Base-by-base conservation (phyloP, 2,113 vertebrate genomes). In the Pomatorhinus ruficollis region DNA sequence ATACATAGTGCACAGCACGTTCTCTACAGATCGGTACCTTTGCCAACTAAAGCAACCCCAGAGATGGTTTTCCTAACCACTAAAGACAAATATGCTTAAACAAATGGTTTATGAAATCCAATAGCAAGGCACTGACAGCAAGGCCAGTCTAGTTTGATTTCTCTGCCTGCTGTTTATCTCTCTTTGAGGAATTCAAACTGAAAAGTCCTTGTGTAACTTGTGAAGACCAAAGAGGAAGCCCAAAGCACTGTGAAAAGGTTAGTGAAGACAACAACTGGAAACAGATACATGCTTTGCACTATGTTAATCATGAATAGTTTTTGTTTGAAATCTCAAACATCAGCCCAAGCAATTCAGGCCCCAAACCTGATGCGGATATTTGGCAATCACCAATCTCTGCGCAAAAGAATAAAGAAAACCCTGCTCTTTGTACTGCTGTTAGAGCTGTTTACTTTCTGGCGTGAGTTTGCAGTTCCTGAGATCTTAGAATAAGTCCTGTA, bases 401-500 rank as follows among this genome's bases (percentile, higher is more conserved):
- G 68, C 56, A 93, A 77, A 90, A 90, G 66, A 95, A 85, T 77
- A 94, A 91, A 89, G 79, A 65, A 90, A 80, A 17, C 28, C 9
- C 71, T 88, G 71, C 83, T 93, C 92, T 91, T 93, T 90, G 92
- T 90, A 70, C 64, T 91, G 79, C 85, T 96, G 60, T 22, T 78
- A 39, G 10, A 83, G 76, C 76, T 92, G 90, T 93, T 96, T 91
- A 93, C 87, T 83, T 92, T 95, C 87, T 92, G 93, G 93, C 35
- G 0, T 68, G 76, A 94, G 72, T 64, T 90, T 0, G 7, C 88
- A 92, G 85, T 93, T 96, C 90, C 95, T 96, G 95, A 96, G 90
- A 83, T 83, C 82, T 90, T 77, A 80, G 60, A 96, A 12, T 40
- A 77, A 16, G 11, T 63, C 78, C 54, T 92, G 76, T 86, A 95